phyloP scores from a whole-genome alignment of 2,888 invertebrate species.

The Pseudococcus viburni region DNA sequence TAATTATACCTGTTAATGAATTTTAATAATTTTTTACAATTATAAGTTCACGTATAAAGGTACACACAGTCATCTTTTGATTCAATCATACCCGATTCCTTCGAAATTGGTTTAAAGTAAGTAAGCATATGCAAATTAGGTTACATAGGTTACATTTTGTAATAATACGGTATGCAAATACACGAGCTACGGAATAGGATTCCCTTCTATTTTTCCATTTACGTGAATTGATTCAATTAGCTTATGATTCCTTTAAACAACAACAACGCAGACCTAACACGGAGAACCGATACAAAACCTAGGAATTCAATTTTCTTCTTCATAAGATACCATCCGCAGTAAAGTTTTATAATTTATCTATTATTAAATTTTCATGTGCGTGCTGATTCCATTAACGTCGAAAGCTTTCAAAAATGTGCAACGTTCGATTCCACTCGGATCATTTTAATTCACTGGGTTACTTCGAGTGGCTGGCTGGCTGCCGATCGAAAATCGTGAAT shows the following conservation, averaged over 20 bases:
- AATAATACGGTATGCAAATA: neutral
- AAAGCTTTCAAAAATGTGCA: too few species aligned
- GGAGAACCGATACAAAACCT: neutral
- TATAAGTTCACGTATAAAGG: too few species aligned
- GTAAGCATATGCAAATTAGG: neutral
- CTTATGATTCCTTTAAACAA: constrained; percentile 3
- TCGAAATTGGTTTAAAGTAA: neutral
- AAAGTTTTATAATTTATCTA: too few species aligned
- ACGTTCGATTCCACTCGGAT: too few species aligned
- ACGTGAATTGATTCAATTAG: neutral
- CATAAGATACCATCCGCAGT: too few species aligned
- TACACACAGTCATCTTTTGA: neutral
- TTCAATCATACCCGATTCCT: neutral
- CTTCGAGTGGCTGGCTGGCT: too few species aligned
- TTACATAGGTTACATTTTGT: neutral
- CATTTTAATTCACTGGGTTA: too few species aligned
- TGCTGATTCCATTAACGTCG: too few species aligned
- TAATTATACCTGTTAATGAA: neutral
- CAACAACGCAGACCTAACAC: neutral
- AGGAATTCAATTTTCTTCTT: too few species aligned
- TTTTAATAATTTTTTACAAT: too few species aligned
- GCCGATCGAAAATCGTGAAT: too few species aligned
- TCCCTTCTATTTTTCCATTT: neutral
- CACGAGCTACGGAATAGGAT: neutral
- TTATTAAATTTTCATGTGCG: too few species aligned